Percentiles rank a stretch among this genome's conserved stretches.
phyloP scores from a whole-genome alignment of 2,888 invertebrate genomes.

The Drosophila setosimentum region DNA sequence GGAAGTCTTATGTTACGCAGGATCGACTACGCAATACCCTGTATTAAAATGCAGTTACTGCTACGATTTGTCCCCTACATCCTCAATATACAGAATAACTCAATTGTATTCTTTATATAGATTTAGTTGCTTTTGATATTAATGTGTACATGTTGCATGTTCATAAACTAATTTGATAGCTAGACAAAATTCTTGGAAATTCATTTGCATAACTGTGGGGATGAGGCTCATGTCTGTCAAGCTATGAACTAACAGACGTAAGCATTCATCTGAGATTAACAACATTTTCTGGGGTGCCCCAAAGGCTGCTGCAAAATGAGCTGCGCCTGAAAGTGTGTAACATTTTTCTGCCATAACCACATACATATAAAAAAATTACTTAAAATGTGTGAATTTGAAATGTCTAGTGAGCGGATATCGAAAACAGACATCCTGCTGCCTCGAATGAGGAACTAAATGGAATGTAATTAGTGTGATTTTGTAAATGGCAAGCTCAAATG shows the following conservation, averaged over 20 bases:
- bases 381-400: slow-evolving; percentile 15
- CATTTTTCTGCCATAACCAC: background rate
- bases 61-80: background rate
- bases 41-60: background rate
- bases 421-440: slow-evolving; percentile 6
- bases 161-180: background rate
- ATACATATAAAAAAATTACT: slow-evolving; percentile 14
- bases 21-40: background rate
- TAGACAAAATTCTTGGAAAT: background rate
- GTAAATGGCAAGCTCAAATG: slow-evolving; percentile 26
- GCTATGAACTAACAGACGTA: background rate
- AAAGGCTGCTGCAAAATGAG: slow-evolving; percentile 41
- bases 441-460: slow-evolving; percentile 4
- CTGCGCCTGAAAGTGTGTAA: slow-evolving; percentile 57
- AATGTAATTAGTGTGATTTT: slow-evolving; percentile 42
- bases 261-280: no score
- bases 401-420: background rate
- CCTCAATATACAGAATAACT: background rate
- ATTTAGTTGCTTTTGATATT: background rate
- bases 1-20: background rate
- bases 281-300: slow-evolving; percentile 27
- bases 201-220: background rate
- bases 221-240: background rate
- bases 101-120: background rate
- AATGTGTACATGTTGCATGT: background rate